phyloP scores from a whole-genome alignment of 2,797 vertebrate species.

The Crocidura indochinensis region DNA sequence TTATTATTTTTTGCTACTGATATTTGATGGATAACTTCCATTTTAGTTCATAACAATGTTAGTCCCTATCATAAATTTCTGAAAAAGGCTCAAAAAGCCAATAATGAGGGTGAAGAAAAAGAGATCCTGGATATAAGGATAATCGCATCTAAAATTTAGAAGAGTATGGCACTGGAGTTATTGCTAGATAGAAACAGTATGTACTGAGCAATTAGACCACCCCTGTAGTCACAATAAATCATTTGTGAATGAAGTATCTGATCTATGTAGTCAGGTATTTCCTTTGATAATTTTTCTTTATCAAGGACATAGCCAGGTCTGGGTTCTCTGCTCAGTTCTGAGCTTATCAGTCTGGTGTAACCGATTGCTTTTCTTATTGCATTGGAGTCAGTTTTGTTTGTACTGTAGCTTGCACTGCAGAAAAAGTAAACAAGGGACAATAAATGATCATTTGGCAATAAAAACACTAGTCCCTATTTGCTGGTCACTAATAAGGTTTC shows the following conservation, averaged over 20 bases:
- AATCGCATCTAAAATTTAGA: slow-evolving; percentile 46
- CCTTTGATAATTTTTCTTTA: not conserved
- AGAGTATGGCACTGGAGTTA: slow-evolving; percentile 32
- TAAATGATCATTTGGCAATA: not conserved
- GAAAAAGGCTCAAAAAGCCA: slow-evolving; percentile 38
- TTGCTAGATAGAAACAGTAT: slow-evolving; percentile 65
- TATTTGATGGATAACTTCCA: slow-evolving; percentile 17
- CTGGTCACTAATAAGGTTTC: not conserved
- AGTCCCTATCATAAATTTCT: not conserved
- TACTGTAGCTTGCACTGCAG: slow-evolving; percentile 15
- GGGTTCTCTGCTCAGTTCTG: not conserved
- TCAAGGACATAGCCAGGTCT: not conserved
- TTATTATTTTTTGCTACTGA: slow-evolving; percentile 6
- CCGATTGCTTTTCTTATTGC: slow-evolving; percentile 22
- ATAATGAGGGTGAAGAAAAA: slow-evolving; percentile 47
- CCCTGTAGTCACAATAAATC: not conserved
- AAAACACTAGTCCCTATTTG: not conserved
- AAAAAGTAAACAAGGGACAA: not conserved
- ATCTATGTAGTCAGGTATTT: not conserved
- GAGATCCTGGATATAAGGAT: slow-evolving; percentile 36
- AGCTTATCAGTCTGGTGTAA: slow-evolving; percentile 4
- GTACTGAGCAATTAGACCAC: slow-evolving; percentile 13
- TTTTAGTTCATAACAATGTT: slow-evolving; percentile 23
- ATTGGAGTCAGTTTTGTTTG: slow-evolving; percentile 20
- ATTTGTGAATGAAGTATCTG: not conserved